Percentiles rank a stretch among this genome's conserved stretches.
Conservation (phyloP, 2,888 invertebrate species). For the Spisula subtruncata region DNA sequence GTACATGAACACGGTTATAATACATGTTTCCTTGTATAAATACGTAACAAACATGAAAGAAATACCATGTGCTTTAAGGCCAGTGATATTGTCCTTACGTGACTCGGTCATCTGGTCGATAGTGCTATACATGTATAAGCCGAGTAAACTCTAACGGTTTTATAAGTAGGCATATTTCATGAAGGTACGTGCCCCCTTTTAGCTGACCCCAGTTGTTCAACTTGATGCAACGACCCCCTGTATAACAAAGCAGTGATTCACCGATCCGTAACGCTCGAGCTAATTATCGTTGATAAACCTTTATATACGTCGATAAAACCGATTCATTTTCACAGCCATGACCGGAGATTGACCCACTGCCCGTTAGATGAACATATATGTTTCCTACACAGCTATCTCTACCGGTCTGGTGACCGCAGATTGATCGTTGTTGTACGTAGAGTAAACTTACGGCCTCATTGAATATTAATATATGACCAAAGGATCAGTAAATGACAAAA, state of each 20-base stretch:
- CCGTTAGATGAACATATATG: not conserved
- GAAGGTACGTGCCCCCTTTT: not conserved
- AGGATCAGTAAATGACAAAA: not conserved
- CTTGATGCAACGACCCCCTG: not conserved
- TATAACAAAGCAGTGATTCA: not conserved
- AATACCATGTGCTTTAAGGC: too few species aligned
- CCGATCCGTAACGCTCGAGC: not conserved
- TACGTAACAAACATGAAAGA: too few species aligned
- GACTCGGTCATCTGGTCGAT: not conserved
- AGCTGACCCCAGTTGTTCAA: not conserved
- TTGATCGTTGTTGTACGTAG: not conserved
- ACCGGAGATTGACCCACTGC: not conserved
- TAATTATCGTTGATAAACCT: not conserved
- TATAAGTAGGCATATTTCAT: not conserved
- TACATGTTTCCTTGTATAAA: too few species aligned
- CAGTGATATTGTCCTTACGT: not conserved
- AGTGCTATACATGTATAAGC: not conserved
- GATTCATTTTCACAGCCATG: constrained; percentile 4
- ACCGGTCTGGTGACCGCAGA: not conserved
- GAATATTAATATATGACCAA: not conserved
- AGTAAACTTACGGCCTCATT: not conserved
- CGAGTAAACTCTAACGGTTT: not conserved
- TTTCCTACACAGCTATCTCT: not conserved
- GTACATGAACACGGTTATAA: too few species aligned
- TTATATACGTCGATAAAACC: constrained; percentile 11